Evolutionary conservation across 2,888 invertebrate genomes (phyloP).

Genomic region (Meliscaeva auricollis): DNA sequence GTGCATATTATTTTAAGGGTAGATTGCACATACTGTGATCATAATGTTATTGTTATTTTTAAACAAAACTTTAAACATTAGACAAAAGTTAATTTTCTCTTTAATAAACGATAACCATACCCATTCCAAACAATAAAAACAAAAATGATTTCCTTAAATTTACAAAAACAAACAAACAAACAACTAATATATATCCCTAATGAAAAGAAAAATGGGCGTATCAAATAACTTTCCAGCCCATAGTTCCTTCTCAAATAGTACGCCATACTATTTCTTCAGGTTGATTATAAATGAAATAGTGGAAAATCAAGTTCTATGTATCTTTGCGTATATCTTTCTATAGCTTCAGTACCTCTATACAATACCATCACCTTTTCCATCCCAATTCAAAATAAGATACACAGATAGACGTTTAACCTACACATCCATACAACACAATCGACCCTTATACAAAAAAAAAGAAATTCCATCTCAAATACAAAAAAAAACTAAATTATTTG

Average conservation of each 20-base stretch:
- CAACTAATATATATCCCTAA: slow-evolving; percentile 9
- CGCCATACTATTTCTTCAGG: slow-evolving; percentile 56
- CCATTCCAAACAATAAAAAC: neutral
- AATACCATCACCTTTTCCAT: neutral
- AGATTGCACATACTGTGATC: no score
- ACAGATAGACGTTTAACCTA: neutral
- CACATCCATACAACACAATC: neutral
- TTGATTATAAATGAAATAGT: slow-evolving; percentile 39
- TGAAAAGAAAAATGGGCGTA: slow-evolving; percentile 68
- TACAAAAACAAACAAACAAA: neutral
- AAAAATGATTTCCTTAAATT: slow-evolving; percentile 29
- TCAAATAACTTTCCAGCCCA: slow-evolving; percentile 69
- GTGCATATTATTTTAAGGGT: no score
- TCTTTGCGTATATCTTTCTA: neutral
- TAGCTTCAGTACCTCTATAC: neutral
- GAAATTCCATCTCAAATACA: neutral
- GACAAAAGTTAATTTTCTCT: no score
- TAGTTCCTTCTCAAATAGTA: slow-evolving; percentile 5
- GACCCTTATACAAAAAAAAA: no score
- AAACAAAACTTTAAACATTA: no score
- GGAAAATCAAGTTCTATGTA: slow-evolving; percentile 65
- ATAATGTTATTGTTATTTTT: no score
- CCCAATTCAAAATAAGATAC: neutral
- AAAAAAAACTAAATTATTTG: slow-evolving; percentile 7
- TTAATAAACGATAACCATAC: neutral